Evolutionary conservation across 2,797 vertebrate species (phyloP).

Genomic region (Cephalopachus bancanus): DNA sequence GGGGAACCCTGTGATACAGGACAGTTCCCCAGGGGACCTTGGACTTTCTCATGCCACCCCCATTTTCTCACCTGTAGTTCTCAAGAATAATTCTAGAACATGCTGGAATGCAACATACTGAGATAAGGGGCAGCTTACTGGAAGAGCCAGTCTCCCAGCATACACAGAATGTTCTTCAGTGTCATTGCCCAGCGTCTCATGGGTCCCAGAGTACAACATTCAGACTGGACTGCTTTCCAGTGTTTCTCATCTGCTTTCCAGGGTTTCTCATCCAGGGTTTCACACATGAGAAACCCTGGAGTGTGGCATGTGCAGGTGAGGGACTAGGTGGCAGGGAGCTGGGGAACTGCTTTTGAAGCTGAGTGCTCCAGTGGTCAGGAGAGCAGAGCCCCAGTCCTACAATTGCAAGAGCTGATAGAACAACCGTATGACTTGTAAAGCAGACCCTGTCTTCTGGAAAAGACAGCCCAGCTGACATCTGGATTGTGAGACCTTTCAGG

Average conservation of each 20-base stretch:
- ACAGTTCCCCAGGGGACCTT: not conserved
- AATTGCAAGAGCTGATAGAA: not conserved
- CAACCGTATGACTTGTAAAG: not conserved
- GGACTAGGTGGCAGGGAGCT: not conserved
- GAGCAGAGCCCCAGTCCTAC: not conserved
- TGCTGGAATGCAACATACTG: not conserved
- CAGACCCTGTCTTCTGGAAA: not conserved
- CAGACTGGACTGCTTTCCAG: too few relatives aligned
- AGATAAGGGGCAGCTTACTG: too few relatives aligned
- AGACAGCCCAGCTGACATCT: not conserved
- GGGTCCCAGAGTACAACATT: not conserved
- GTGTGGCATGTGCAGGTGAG: not conserved
- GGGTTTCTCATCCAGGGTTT: too few relatives aligned
- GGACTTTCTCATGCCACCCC: too few relatives aligned
- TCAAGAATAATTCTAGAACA: not conserved
- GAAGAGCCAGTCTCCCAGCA: not conserved
- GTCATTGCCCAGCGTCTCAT: not conserved
- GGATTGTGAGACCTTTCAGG: not conserved
- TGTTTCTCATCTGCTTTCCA: too few relatives aligned
- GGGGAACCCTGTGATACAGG: too few relatives aligned
- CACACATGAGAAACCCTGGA: too few relatives aligned
- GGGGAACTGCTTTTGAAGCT: not conserved
- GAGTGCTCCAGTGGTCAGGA: too few relatives aligned
- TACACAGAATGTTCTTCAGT: not conserved
- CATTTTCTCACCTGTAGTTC: not conserved